Evolutionary conservation across 2,797 vertebrate genomes (phyloP), one percentile per base, ranked within the genome.

Genomic region (Oryzias dopingdopingensis): DNA sequence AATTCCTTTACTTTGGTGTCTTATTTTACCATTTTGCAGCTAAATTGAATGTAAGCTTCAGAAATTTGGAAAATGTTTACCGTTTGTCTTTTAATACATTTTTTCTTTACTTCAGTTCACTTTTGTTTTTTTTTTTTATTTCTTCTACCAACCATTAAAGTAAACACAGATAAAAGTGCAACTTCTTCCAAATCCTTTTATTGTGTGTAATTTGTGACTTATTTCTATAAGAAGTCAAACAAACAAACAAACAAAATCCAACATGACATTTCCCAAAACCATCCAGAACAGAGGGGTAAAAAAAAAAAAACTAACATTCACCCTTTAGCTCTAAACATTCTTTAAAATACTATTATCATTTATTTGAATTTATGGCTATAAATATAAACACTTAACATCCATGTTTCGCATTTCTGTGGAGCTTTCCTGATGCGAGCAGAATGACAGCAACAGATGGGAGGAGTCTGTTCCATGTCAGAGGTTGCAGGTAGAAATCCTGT

Each of bases 401-500:
- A 81, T 81, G 79, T 79, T 75, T 77, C 85, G 87, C 81, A 75
- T 81, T 79, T 85, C 76, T 85, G 54, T 80, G 79, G 67, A 72
- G 32, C 55, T 79, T 76, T 75, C 69, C 67, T 54, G 67, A 84
- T 81, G 86, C 65, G 71, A 65, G 56, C 45, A 55, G 65, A 64
- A 56, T 41, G 67, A 78, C 50, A 64, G 45, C 44, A 42, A 72
- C 29, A 53, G 72, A 86, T 70, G 74, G 46, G 65, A 83, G 65
- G 59, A 20, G 50, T 74, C 67, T 68, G 66, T 76, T 56, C 67
- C 59, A 73, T 76, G 77, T 77, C 89, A 84, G 88, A 89, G 82
- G 86, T 83, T 91, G 92, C 90, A 70, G 84, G 83, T 80, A 67
- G 80, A 12, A 88, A 92, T 90, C 86, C 84, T 88, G 86, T 89